Conservation (phyloP, 2,113 vertebrate genomes). For the Eulacestoma nigropectus region DNA sequence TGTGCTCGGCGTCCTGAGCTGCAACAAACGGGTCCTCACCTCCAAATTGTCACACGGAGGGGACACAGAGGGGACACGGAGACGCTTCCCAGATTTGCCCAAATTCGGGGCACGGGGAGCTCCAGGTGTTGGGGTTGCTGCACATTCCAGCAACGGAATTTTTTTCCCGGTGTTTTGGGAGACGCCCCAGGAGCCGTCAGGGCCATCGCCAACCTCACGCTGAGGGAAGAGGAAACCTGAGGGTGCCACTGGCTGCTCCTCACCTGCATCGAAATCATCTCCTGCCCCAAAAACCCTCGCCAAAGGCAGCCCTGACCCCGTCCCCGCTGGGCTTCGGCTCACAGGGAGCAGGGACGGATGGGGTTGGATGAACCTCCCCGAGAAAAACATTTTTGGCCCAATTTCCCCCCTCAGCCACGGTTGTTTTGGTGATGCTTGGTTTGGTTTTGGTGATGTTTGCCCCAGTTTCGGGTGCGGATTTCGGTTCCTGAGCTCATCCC, state of each 20-base stretch:
- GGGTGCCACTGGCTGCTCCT: neutral
- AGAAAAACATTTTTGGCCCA: fast-evolving
- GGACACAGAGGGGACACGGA: neutral
- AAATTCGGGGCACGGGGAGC: fast-evolving
- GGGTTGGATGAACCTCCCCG: neutral
- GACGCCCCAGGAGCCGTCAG: neutral
- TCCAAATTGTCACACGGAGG: fast-evolving
- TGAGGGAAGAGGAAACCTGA: neutral
- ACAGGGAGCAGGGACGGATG: fast-evolving
- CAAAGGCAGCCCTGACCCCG: fast-evolving
- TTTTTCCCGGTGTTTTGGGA: neutral
- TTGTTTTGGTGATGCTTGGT: fast-evolving
- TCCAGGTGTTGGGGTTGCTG: neutral
- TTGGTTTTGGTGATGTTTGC: neutral
- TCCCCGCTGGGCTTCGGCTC: fast-evolving
- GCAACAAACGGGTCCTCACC: fast-evolving
- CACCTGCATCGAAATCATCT: neutral
- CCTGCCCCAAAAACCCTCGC: neutral
- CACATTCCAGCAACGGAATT: neutral
- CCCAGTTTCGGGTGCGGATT: neutral
- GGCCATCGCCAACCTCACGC: neutral
- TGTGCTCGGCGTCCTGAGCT: neutral
- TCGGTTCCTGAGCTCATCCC: neutral
- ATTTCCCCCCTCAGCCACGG: fast-evolving
- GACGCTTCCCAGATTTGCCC: neutral